These are phyloP conservation scores for Jacana jacana DNA, from an alignment of 2,113 vertebrate genomes.

Conservation along the genomic window DNA sequence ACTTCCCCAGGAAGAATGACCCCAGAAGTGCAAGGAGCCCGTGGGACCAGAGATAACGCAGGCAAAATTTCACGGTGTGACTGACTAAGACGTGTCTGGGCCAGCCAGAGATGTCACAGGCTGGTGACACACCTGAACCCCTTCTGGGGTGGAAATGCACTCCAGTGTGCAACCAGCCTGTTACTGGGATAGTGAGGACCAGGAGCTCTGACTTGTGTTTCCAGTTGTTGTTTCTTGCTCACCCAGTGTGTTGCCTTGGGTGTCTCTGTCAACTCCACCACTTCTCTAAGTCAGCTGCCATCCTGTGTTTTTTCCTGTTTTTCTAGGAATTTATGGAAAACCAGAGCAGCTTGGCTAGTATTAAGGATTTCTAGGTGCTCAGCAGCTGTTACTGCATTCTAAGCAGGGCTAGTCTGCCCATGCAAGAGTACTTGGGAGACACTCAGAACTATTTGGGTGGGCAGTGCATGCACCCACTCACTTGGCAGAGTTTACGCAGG, in stretches of 20 bases:
- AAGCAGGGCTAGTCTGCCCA: background rate
- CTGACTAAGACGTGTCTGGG: background rate
- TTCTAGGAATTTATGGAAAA: background rate
- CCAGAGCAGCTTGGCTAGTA: background rate
- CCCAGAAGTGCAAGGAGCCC: background rate
- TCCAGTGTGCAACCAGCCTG: background rate
- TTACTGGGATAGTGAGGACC: background rate
- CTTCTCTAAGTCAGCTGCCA: background rate
- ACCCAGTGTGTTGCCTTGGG: background rate
- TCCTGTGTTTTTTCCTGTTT: background rate
- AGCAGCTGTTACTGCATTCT: background rate
- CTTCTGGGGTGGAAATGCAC: background rate
- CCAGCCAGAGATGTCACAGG: background rate
- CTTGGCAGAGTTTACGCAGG: background rate
- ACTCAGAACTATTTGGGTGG: background rate
- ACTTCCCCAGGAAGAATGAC: conserved; percentile 33
- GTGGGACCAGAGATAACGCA: background rate
- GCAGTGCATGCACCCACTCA: background rate
- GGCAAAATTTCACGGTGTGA: background rate
- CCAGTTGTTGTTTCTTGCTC: no score
- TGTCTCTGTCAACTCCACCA: background rate
- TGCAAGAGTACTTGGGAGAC: background rate
- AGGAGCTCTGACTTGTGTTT: background rate
- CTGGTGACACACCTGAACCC: background rate
- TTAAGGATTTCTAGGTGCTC: background rate